Conservation (phyloP, 2,797 vertebrate species). For the Bradypodion pumilum region DNA sequence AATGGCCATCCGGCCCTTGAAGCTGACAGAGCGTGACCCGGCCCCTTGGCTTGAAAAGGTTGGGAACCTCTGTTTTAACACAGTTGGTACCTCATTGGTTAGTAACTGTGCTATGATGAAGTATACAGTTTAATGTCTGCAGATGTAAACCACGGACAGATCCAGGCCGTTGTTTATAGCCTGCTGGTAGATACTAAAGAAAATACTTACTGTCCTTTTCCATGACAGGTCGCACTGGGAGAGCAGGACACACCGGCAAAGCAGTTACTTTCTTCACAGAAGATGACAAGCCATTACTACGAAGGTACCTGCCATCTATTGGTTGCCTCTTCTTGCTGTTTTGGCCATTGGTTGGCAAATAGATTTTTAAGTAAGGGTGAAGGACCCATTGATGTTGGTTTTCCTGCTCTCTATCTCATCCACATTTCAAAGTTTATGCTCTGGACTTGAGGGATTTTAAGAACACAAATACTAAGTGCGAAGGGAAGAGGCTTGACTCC, state of each 20-base stretch:
- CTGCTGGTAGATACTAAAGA: not conserved
- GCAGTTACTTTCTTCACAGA: constrained; percentile 96
- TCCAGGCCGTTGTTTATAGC: no score
- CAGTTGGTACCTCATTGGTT: no score
- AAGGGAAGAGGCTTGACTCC: no score
- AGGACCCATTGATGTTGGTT: not conserved
- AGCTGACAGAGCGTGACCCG: no score
- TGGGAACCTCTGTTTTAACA: no score
- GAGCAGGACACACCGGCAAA: constrained; percentile 91
- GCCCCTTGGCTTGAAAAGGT: no score
- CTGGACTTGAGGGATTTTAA: no score
- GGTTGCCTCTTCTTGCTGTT: not conserved
- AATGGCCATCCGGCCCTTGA: no score
- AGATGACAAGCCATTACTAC: constrained; percentile 92
- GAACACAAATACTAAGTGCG: no score
- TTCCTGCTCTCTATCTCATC: not conserved
- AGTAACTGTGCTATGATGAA: no score
- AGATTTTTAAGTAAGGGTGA: not conserved
- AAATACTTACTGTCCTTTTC: constrained; percentile 12
- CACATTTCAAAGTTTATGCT: not conserved
- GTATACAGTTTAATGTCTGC: no score
- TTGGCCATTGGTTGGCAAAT: not conserved
- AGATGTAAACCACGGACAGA: no score
- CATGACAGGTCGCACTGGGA: constrained; percentile 88
- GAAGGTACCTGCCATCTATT: constrained; percentile 78